Conservation (phyloP, 2,113 vertebrate species). For the Etheostoma cragini region DNA sequence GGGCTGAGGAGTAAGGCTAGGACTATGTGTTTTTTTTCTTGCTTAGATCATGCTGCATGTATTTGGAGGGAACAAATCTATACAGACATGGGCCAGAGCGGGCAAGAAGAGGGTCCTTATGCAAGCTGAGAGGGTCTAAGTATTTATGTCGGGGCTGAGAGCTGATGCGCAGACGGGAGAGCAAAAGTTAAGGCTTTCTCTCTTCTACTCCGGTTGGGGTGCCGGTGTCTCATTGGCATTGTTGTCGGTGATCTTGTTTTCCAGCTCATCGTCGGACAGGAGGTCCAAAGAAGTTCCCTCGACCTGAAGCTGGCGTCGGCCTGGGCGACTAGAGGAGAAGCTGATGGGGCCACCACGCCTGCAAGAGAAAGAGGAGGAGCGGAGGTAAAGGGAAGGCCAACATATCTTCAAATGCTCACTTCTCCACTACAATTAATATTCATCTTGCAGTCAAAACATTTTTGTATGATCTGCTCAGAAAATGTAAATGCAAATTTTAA, state of each 20-base stretch:
- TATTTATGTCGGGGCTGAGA: not conserved
- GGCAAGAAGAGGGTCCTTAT: not conserved
- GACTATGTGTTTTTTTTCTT: not conserved
- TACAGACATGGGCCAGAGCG: not conserved
- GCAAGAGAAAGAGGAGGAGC: not conserved
- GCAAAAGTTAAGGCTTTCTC: slow-evolving; percentile 51
- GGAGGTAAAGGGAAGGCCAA: not conserved
- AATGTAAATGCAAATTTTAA: too few species aligned
- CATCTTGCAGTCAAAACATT: too few species aligned
- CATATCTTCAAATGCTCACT: too few species aligned
- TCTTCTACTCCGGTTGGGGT: slow-evolving; percentile 86
- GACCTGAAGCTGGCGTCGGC: slow-evolving; percentile 92
- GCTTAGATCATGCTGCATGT: slow-evolving; percentile 38
- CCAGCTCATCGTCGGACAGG: slow-evolving; percentile 92
- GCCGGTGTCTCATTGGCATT: slow-evolving; percentile 90
- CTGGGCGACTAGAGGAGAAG: slow-evolving; percentile 93
- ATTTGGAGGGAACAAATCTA: slow-evolving; percentile 1
- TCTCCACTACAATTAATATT: too few species aligned
- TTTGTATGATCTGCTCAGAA: too few species aligned
- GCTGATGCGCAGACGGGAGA: not conserved
- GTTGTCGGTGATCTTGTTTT: slow-evolving; percentile 90
- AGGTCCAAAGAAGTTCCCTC: slow-evolving; percentile 89
- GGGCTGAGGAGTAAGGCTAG: slow-evolving; percentile 14
- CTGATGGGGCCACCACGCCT: slow-evolving; percentile 93
- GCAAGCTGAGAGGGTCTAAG: not conserved